Evolutionary conservation across 2,888 invertebrate species (phyloP), one percentile per base, ranked within the genome.

Genomic region (Brachyopa scutellaris): DNA sequence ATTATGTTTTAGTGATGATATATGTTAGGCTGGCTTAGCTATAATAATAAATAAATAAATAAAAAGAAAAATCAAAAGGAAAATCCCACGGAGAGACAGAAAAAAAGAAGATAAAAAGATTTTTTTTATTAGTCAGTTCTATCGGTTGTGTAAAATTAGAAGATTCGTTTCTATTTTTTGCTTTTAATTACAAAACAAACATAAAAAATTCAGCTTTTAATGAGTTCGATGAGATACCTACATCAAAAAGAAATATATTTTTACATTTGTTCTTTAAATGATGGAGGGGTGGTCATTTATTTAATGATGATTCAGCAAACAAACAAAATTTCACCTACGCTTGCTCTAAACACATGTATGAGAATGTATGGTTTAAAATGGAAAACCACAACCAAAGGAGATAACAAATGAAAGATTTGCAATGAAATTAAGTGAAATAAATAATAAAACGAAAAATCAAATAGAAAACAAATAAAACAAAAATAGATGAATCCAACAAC

Each of bases 11-110:
- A 88, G 85, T 88, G 89, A 87, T 87, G 88, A 87, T 88, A 88
- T 87, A 88, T 88, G 88, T 88, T 88, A 88, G 87, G 88, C 88
- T 88, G 89, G 88, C 88, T 89, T 88, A 88, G 87, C 88, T 89
- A 86, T 84, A 86, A 85, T 78, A 73, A 76, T 76, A 85, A 69
- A 26, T 6, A 62, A 67, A 84, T 53, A 84, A 82, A 84, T 53
- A 84, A 82, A 82, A 62, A 59, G 47, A 45, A 66, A 64, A n/a
- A 15, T 49, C 36, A 47, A 55, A 69, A 70, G 33, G 40, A 85
- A 72, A 83, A 78, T 84, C 69, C 73, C 84, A 85, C 55, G 83
- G 84, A 84, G 84, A 84, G 74, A 69, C 42, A 82, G 80, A 84
- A 66, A 85, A 85, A 78, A 84, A 83, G 66, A 83, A 79, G 70